These are phyloP conservation scores for Mesocentrotus franciscanus DNA, from an alignment of 53 echinoderm and acorn worm genomes.

Conservation along the genomic window DNA sequence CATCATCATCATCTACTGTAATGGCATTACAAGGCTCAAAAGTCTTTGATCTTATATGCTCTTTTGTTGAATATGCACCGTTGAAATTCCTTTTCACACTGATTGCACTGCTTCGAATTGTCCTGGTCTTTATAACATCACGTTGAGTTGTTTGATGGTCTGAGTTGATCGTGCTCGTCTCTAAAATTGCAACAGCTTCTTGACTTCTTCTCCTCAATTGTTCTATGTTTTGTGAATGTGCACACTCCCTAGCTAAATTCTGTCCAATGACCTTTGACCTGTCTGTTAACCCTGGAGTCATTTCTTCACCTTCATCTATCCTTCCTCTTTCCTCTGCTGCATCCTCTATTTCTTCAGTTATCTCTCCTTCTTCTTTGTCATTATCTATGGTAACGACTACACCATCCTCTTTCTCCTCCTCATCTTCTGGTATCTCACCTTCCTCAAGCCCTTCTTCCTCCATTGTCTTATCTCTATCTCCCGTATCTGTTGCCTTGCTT, in stretches of 20 bases:
- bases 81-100: not conserved
- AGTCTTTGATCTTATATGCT: not conserved
- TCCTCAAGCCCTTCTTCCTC: constrained; percentile 29
- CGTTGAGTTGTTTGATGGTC: not conserved
- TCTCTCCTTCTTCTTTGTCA: constrained; percentile 14
- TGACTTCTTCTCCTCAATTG: not conserved
- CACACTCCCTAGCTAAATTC: not conserved
- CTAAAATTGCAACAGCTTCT: not conserved
- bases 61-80: not conserved
- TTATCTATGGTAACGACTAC: not conserved
- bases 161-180: not conserved
- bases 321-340: not conserved
- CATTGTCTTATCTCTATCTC: not conserved
- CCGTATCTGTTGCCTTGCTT: not conserved
- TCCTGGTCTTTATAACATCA: not conserved
- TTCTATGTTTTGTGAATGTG: not conserved
- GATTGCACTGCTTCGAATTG: constrained; percentile 19
- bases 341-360: constrained; percentile 25
- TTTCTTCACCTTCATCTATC: not conserved
- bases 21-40: not conserved
- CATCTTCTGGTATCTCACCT: constrained; percentile 23
- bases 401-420: not conserved
- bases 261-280: not conserved
- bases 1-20: not conserved
- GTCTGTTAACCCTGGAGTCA: not conserved